Conservation (phyloP, 1,140 invertebrate genomes). For the Telenomus remus region DNA sequence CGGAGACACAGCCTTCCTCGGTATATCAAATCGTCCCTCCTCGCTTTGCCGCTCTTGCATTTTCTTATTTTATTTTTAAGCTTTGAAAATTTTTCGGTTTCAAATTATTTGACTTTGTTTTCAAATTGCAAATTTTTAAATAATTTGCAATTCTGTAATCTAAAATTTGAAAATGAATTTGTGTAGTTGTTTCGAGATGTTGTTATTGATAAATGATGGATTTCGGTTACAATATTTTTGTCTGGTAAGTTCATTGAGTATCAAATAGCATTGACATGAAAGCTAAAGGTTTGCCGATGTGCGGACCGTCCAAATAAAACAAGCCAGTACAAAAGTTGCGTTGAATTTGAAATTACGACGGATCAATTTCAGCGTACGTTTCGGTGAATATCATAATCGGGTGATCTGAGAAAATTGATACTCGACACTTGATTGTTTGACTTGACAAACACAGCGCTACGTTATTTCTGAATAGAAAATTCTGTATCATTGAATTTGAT, state of each 20-base stretch:
- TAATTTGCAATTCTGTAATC: too few relatives aligned
- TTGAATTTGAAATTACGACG: constrained; percentile 26
- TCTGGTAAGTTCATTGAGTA: too few relatives aligned
- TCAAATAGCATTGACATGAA: too few relatives aligned
- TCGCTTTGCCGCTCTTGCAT: neutral
- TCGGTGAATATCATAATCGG: constrained; percentile 48
- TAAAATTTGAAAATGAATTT: too few relatives aligned
- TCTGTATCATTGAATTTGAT: constrained; percentile 41
- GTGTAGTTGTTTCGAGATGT: too few relatives aligned
- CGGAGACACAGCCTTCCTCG: constrained; percentile 64
- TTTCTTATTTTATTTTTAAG: constrained; percentile 31
- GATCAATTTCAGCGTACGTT: constrained; percentile 37
- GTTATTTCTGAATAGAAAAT: constrained; percentile 35
- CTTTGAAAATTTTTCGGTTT: constrained; percentile 19
- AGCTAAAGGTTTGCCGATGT: too few relatives aligned
- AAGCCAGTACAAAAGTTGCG: constrained; percentile 12
- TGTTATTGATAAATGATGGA: too few relatives aligned
- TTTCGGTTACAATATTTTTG: too few relatives aligned
- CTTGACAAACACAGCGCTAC: constrained; percentile 32
- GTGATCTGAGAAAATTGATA: constrained; percentile 56
- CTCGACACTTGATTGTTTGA: constrained; percentile 50
- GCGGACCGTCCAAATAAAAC: neutral
- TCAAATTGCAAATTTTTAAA: too few relatives aligned
- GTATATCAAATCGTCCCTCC: constrained; percentile 66
- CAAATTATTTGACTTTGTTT: neutral